Evolutionary conservation across 2,888 invertebrate genomes (phyloP), one percentile per base, ranked within the genome.

Genomic region (Meiosimyza platycephala): DNA sequence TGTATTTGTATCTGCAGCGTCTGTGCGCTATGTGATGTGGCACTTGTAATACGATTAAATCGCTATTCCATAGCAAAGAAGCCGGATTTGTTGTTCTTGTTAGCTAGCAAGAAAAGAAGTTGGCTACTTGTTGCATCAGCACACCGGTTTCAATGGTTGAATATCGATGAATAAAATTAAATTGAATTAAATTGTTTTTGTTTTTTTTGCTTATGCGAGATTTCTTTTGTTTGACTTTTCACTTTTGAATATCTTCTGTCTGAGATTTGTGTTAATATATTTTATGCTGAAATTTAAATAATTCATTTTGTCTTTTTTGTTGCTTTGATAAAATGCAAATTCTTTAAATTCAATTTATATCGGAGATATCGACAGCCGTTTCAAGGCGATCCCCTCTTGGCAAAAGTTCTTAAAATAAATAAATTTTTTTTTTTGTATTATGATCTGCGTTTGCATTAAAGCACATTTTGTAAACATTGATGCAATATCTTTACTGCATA

Each of bases 391-490:
- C 67, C 65, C 67, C 47, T 67, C n/a, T 22, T 47, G 33, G 18
- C 12, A 47, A 57, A 18, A 47, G 57, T 67, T 57, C 67, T 67
- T 67, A 67, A 67, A 67, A 67, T 66, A 67, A 67, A 67, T 66
- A 66, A 66, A 66, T 55, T 54, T 18, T 54, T 55, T 55, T 66
- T 47, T 40, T 40, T 40, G 50, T 52, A 65, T 65, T 65, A 22
- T 51, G 28, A 65, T 65, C 51, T 22, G 50, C 65, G 50, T 40
- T 54, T n/a, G n/a, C 57, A 57, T 57, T 13, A 6, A 12, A n/a
- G 11, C 66, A 54, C 52, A 54, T 54, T 33, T 22, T 54, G 16
- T n/a, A 16, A 12, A 28, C n/a, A 47, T 28, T 3, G 16, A 55
- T 66, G 66, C 15, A 18, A 55, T 65, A 22, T 52, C 52, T 33